A percentile compares a stretch with the other conserved stretches of the same genome.
Evolutionary conservation across 2,797 vertebrate species (phyloP).

Genomic region (Enteromius mattozi): DNA sequence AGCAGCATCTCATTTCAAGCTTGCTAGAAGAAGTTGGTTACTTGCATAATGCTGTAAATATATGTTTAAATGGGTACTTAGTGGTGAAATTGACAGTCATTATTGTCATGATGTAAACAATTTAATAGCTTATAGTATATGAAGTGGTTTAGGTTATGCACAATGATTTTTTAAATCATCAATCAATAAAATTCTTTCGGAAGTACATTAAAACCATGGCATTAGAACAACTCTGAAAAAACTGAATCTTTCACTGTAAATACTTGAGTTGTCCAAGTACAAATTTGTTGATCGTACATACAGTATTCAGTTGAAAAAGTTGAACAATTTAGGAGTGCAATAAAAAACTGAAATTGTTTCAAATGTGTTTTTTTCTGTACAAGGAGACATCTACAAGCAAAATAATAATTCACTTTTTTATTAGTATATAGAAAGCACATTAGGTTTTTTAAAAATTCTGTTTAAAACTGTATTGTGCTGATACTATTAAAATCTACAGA

Average conservation of each 20-base stretch:
- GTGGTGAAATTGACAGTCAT: background rate
- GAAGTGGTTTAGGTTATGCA: background rate
- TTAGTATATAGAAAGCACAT: background rate
- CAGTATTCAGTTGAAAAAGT: background rate
- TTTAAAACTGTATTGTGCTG: background rate
- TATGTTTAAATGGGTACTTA: background rate
- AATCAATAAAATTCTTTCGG: background rate
- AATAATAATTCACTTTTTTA: background rate
- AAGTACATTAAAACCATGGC: background rate
- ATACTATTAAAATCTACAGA: background rate
- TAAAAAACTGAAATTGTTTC: background rate
- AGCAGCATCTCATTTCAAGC: constrained; percentile 9
- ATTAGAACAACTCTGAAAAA: background rate
- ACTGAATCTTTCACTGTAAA: background rate
- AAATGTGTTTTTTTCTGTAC: background rate
- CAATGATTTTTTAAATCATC: background rate
- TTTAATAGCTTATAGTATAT: background rate
- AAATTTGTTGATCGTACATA: background rate
- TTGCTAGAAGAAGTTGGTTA: background rate
- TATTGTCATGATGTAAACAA: background rate
- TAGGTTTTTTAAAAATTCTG: too few relatives aligned
- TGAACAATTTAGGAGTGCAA: too few relatives aligned
- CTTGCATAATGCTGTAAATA: background rate
- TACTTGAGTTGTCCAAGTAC: background rate
- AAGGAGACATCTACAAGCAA: background rate